Percentiles rank a stretch among this genome's conserved stretches.
phyloP scores from a whole-genome alignment of 2,888 invertebrate species.

The Himalopsyche kuldschensis region DNA sequence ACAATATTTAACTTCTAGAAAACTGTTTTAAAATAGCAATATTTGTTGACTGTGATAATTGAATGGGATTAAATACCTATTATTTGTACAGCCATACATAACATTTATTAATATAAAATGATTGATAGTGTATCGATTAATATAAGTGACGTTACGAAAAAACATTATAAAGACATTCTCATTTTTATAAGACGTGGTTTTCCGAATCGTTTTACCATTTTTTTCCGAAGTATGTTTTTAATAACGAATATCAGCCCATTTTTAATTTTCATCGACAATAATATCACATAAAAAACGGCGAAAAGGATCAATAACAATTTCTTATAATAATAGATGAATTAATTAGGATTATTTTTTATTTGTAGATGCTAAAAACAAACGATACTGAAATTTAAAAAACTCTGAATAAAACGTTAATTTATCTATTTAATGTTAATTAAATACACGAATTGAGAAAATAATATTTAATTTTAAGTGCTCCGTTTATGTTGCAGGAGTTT shows the following conservation, averaged over 20 bases:
- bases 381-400: neutral
- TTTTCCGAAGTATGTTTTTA: constrained; percentile 27
- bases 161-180: constrained; percentile 26
- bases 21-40: constrained; percentile 20
- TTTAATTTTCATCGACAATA: constrained; percentile 29
- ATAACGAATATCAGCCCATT: constrained; percentile 41
- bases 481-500: neutral
- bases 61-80: constrained; percentile 28
- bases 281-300: constrained; percentile 33
- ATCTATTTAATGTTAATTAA: neutral
- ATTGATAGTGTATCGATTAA: constrained; percentile 25
- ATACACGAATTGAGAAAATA: neutral
- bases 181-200: constrained; percentile 19
- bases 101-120: constrained; percentile 25
- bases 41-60: constrained; percentile 23
- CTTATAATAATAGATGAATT: neutral
- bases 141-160: constrained; percentile 24
- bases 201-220: constrained; percentile 21
- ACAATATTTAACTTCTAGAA: constrained; percentile 11
- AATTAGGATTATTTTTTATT: neutral
- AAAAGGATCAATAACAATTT: constrained; percentile 16
- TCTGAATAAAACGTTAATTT: neutral
- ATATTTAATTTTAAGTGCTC: neutral
- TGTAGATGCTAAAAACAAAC: neutral
- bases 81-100: constrained; percentile 32